Percentiles rank a stretch among this genome's conserved stretches.
Evolutionary conservation across 1,140 invertebrate species (phyloP).

Genomic region (Holcopasites calliopsidis): DNA sequence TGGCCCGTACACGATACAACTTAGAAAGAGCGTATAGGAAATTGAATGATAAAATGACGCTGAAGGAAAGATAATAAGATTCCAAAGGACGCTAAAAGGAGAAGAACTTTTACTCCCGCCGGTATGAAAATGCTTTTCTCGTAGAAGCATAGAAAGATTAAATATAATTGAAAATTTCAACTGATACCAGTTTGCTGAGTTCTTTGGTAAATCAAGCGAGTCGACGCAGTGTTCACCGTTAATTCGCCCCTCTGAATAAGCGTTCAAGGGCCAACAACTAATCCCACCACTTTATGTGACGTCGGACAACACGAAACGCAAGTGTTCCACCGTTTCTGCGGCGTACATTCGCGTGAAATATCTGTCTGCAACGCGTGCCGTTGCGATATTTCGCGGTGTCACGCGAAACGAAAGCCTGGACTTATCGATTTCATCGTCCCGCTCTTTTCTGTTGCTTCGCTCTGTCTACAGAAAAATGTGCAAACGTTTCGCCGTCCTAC

Average conservation of each 20-base stretch:
- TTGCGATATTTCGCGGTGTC: conserved; percentile 24
- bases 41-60: not conserved
- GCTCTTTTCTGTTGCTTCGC: not conserved
- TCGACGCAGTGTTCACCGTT: not conserved
- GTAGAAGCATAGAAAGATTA: too few species aligned
- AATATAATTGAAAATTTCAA: too few species aligned
- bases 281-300: conserved; percentile 3
- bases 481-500: not conserved
- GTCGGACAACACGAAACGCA: not conserved
- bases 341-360: conserved; percentile 28
- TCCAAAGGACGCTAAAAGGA: not conserved
- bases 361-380: conserved; percentile 10
- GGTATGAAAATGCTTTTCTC: too few species aligned
- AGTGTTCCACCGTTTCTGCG: not conserved
- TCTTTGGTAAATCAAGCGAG: not conserved
- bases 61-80: not conserved
- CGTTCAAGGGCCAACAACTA: not conserved
- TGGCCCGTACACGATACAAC: not conserved
- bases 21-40: not conserved
- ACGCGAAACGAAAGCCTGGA: conserved; percentile 10
- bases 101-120: too few species aligned
- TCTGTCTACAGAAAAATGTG: not conserved
- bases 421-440: conserved; percentile 26
- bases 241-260: not conserved
- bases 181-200: not conserved